Evolutionary conservation across 2,113 vertebrate species (phyloP).

Genomic region (Ivindomyrus marchei): DNA sequence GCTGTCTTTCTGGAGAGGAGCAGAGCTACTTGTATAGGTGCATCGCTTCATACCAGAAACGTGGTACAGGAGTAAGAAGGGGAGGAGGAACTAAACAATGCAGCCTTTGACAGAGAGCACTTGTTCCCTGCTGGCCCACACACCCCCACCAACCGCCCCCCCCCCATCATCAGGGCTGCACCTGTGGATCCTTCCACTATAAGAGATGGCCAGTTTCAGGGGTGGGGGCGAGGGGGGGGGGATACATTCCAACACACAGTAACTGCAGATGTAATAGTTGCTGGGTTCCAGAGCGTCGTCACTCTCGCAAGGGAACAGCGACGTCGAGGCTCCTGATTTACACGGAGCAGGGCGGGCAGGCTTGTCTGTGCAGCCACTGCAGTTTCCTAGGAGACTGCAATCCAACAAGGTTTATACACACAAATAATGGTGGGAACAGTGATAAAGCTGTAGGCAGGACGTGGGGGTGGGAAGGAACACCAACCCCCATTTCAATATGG

Average conservation of each 20-base stretch:
- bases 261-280: conserved; percentile 8
- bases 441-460: background rate
- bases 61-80: conserved; percentile 5
- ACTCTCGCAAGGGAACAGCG: background rate
- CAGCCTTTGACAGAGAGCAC: conserved; percentile 18
- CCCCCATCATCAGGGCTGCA: background rate
- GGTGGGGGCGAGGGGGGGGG: background rate
- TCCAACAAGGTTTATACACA: conserved; percentile 28
- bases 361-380: conserved; percentile 12
- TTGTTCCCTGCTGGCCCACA: conserved; percentile 1
- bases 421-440: conserved; percentile 8
- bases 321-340: background rate
- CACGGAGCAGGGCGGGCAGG: conserved; percentile 2
- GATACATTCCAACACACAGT: background rate
- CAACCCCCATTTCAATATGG: background rate
- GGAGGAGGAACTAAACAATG: conserved; percentile 8
- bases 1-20: background rate
- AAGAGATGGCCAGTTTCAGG: background rate
- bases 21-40: conserved; percentile 23
- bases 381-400: conserved; percentile 32
- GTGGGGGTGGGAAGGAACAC: background rate
- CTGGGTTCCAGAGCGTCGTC: background rate
- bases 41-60: conserved; percentile 3
- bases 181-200: background rate
- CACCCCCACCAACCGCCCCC: background rate